Evolutionary conservation across 2,888 invertebrate genomes (phyloP), one percentile per base, ranked within the genome.

Genomic region (Drosophila vallismaia): DNA sequence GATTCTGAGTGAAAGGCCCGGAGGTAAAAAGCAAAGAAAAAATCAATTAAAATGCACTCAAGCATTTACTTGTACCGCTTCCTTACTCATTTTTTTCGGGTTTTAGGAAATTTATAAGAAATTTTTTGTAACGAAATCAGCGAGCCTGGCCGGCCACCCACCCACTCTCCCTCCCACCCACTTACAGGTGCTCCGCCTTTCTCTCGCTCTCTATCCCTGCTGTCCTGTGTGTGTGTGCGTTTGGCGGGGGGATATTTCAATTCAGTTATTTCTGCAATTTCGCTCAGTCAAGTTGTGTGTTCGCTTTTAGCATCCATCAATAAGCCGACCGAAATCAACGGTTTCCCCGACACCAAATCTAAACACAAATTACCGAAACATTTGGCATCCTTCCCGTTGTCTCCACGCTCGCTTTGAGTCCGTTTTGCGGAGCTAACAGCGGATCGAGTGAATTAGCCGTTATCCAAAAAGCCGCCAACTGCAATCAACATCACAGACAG

Each of bases 211-310:
- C 8, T n/a, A n/a, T 71, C 74, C 68, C 82, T 74, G 69, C 54
- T 48, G 53, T 36, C 51, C 54, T 33, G 46, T 60, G 52, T 56
- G 52, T 56, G 50, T 49, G 52, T 49, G 60, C 45, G 44, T 36
- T 46, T 64, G 70, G 54, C 58, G 72, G 82, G 72, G 78, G 66
- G 56, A 79, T 70, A 78, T 81, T 84, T 75, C 70, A 76, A 75
- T 86, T 83, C 86, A 85, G 88, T 85, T 85, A 87, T 87, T 87
- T 87, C 86, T 85, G 85, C 86, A 87, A 76, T 87, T 87, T 79
- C 67, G 74, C 84, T 86, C 86, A 86, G 84, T 87, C 83, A 82
- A 85, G 84, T 84, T 85, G 86, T 83, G 70, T 78, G 71, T 77
- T 24, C 24, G 73, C 85, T 56, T 60, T 46, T 45, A 64, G 52